Base-by-base conservation (phyloP, 2,113 vertebrate genomes). In the Rhombomys opimus region DNA sequence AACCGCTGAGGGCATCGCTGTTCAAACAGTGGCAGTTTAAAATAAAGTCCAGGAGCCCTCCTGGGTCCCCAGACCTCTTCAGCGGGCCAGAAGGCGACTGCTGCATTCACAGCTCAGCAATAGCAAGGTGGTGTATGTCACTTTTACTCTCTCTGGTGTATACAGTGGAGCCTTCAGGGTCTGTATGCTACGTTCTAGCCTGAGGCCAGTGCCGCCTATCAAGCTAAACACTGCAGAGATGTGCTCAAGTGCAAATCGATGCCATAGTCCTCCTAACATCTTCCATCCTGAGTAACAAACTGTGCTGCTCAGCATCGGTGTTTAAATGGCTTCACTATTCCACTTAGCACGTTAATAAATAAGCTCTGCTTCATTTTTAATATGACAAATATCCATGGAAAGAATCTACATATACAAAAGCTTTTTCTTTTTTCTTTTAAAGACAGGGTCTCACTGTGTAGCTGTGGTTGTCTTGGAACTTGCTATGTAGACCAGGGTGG, bases 341-440 rank as follows among this genome's bases (percentile, higher is more conserved):
- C 67, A 93, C 94, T 85, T 88, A 77, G 59, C 88, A 85, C 10
- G 87, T 93, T 82, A 82, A 61, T 38, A 78, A 82, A 50, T 22
- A 41, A 81, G 5, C 57, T 80, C 57, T 57, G 18, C 41, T 91
- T 96, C 38, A 30, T 89, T 92, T 90, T 93, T 95, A 75, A 35
- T 18, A 12, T 38, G 30, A 59, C 54, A 73, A 72, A 4, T 81
- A 84, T 52, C 52, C 92, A 0, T 87, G 63, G 65, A 18, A 61
- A 72, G 54, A 77, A 91, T 9, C 30, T 57, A 88, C 6, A 38
- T 46, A 50, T 50, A 57, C 46, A 30, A 25, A 95, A 77, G 41
- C 94, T 57, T 67, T 65, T 67, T 5, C 30, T 22, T 77, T n/a
- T 46, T 35, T 57, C 18, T 22, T 46, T 46, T 46, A 46, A 32